Evolutionary conservation across 2,888 invertebrate genomes (phyloP).

Genomic region (Mallateleia sp.): DNA sequence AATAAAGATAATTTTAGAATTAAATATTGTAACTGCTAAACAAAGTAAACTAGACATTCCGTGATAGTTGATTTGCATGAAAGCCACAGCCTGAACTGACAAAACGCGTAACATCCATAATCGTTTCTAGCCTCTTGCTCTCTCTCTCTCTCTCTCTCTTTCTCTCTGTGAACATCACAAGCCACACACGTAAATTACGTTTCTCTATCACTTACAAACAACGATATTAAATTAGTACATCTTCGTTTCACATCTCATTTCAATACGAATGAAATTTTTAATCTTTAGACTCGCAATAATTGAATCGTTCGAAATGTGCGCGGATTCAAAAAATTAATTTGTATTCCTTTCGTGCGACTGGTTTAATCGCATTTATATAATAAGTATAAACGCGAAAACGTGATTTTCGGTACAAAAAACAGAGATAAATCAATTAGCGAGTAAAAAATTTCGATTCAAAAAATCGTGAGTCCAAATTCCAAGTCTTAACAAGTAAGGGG

Average conservation of each 20-base stretch:
- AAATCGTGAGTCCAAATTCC: constrained; percentile 34
- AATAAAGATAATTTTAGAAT: no score
- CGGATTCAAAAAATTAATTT: background rate
- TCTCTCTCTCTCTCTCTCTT: background rate
- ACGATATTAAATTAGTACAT: constrained; percentile 38
- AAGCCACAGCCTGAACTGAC: no score
- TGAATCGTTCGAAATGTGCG: background rate
- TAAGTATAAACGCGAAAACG: no score
- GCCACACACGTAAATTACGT: constrained; percentile 30
- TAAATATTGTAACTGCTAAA: no score
- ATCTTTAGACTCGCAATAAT: constrained; percentile 15
- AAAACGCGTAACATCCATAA: no score
- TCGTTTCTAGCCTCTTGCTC: no score
- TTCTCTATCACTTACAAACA: constrained; percentile 26
- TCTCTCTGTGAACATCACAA: constrained; percentile 36
- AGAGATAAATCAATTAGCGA: no score
- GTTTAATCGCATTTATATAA: no score
- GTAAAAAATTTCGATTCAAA: constrained; percentile 33
- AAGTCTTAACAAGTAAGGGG: constrained; percentile 43
- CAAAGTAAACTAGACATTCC: no score
- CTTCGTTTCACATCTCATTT: constrained; percentile 4
- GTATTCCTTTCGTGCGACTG: background rate
- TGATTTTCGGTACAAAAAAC: no score
- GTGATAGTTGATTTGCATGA: no score
- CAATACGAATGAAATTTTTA: constrained; percentile 17